Percentiles rank a stretch among this genome's conserved stretches.
Conservation (phyloP, 2,797 vertebrate genomes). For the Alectoris magna region DNA sequence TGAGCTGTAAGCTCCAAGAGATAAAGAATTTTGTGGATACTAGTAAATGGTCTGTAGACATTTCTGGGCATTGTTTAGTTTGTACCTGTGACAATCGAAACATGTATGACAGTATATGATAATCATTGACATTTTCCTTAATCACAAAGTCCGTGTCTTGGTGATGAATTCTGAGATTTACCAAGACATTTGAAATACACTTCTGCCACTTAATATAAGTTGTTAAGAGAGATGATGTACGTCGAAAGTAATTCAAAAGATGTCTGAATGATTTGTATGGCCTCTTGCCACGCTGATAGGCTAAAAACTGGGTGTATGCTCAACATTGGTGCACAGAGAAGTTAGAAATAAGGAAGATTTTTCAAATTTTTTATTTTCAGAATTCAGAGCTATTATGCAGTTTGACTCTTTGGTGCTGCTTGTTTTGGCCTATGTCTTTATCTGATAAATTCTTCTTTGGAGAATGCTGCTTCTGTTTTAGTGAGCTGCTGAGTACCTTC, state of each 20-base stretch:
- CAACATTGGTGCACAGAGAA: not conserved
- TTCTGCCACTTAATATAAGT: not conserved
- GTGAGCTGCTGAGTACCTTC: constrained; percentile 31
- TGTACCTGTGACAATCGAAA: not conserved
- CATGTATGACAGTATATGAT: not conserved
- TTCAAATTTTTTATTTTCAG: not conserved
- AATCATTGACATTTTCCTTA: not conserved
- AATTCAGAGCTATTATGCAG: not conserved
- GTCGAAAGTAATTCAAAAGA: not conserved
- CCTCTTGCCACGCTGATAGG: not conserved
- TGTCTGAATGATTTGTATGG: not conserved
- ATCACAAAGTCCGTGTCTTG: not conserved
- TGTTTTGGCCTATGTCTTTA: constrained; percentile 17
- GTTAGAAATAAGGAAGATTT: not conserved
- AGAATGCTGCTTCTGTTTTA: constrained; percentile 43
- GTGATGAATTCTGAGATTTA: not conserved
- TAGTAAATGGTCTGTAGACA: not conserved
- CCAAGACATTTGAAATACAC: not conserved
- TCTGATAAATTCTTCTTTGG: not conserved
- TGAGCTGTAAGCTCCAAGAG: not conserved
- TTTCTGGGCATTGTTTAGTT: constrained; percentile 1
- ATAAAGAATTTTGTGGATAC: constrained; percentile 4
- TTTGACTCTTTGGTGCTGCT: constrained; percentile 15
- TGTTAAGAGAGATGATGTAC: not conserved
- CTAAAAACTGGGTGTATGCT: not conserved